A percentile compares a stretch with the other conserved stretches of the same genome.
Evolutionary conservation across 2,888 invertebrate genomes (phyloP).

Genomic region (Piscicola geometra): DNA sequence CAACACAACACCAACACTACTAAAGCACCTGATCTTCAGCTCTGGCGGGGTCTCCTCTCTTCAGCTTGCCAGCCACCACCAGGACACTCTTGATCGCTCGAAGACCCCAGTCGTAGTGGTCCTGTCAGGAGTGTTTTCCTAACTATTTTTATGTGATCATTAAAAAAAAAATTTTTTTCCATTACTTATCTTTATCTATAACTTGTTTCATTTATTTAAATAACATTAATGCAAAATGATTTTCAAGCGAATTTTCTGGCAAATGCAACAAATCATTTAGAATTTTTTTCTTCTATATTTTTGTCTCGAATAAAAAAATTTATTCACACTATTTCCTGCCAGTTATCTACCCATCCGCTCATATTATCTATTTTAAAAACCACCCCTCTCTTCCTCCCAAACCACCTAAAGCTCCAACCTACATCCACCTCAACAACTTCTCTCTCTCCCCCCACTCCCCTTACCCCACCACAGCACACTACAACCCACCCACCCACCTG

Average conservation of each 20-base stretch:
- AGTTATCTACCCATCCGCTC: not conserved
- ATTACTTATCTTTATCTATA: no score
- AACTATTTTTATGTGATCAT: no score
- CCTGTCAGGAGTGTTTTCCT: no score
- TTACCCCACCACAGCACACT: not conserved
- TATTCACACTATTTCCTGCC: no score
- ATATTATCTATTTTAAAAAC: not conserved
- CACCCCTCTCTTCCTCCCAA: not conserved
- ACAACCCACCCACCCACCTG: constrained; percentile 49
- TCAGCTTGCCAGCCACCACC: constrained; percentile 89
- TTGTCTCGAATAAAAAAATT: no score
- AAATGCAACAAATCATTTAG: no score
- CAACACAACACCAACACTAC: no score
- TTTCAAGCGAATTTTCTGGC: no score
- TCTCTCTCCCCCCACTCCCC: not conserved
- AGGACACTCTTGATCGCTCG: constrained; percentile 92
- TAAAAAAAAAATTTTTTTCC: no score
- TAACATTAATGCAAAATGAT: not conserved
- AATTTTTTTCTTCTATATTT: no score
- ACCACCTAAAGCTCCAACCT: not conserved
- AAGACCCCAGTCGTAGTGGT: constrained; percentile 93
- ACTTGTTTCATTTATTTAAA: no score
- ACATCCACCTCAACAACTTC: not conserved
- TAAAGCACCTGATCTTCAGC: constrained; percentile 82
- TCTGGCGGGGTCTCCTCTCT: constrained; percentile 82